These are phyloP conservation scores for Drosophila murphyi DNA, from an alignment of 1,140 invertebrate species.

Conservation along the genomic window DNA sequence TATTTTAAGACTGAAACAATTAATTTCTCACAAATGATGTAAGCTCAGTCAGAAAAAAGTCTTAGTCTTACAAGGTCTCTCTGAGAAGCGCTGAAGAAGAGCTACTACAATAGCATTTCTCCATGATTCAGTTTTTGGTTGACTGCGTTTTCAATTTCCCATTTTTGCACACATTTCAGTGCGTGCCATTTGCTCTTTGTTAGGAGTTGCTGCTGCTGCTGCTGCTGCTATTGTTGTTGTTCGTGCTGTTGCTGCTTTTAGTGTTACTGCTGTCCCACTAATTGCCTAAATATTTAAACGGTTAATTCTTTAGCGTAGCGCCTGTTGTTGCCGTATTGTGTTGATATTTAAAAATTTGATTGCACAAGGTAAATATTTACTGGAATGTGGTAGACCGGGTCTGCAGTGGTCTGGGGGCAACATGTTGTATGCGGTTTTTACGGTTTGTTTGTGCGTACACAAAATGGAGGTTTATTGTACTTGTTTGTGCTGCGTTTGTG, in stretches of 20 bases:
- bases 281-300: conserved; percentile 82
- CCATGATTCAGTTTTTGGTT: conserved; percentile 5
- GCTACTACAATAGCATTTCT: neutral
- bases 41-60: neutral
- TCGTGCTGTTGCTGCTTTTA: conserved; percentile 7
- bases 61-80: neutral
- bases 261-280: conserved; percentile 52
- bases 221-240: neutral
- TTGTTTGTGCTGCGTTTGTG: conserved; percentile 27
- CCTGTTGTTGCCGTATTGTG: conserved; percentile 17
- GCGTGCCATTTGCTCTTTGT: conserved; percentile 24
- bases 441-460: conserved; percentile 72
- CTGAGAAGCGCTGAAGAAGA: neutral
- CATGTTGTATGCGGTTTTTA: conserved; percentile 73
- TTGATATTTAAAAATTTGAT: conserved; percentile 76
- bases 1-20: neutral
- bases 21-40: neutral
- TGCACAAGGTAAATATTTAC: conserved; percentile 75
- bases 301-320: conserved; percentile 57
- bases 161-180: conserved; percentile 29
- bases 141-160: conserved; percentile 19
- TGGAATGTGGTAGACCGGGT: conserved; percentile 4
- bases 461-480: conserved; percentile 62
- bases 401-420: neutral
- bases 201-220: conserved; percentile 12